These are phyloP conservation scores for Mastomys natalensis DNA, from an alignment of 2,113 vertebrate genomes.

Conservation along the genomic window DNA sequence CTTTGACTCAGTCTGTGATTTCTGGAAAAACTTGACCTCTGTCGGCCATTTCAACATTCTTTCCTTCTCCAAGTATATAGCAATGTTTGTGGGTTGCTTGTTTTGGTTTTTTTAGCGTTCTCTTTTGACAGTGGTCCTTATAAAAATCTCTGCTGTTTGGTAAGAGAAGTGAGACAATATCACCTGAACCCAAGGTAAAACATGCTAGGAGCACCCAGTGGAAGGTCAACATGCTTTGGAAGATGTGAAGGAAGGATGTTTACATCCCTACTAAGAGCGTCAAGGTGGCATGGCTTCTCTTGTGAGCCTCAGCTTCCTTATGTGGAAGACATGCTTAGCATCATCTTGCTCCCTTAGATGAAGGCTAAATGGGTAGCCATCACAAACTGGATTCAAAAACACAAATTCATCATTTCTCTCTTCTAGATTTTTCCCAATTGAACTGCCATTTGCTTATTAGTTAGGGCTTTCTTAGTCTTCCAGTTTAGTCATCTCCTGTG, in stretches of 20 bases:
- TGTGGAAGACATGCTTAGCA: background rate
- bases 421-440: background rate
- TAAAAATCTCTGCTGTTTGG: background rate
- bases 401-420: background rate
- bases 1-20: constrained; percentile 24
- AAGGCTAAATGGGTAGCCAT: background rate
- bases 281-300: background rate
- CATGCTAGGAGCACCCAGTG: background rate
- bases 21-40: background rate
- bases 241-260: background rate
- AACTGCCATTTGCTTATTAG: background rate
- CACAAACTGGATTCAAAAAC: background rate
- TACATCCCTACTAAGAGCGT: background rate
- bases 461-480: background rate
- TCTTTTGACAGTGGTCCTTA: background rate
- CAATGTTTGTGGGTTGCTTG: background rate
- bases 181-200: background rate
- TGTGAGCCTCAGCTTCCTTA: background rate
- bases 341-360: background rate
- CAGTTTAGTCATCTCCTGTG: constrained; percentile 2
- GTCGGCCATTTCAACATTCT: background rate
- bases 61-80: background rate
- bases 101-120: background rate
- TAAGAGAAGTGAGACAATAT: background rate
- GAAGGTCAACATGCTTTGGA: background rate